Evolutionary conservation across 2,113 vertebrate genomes (phyloP).

Genomic region (Oncorhynchus clarkii): DNA sequence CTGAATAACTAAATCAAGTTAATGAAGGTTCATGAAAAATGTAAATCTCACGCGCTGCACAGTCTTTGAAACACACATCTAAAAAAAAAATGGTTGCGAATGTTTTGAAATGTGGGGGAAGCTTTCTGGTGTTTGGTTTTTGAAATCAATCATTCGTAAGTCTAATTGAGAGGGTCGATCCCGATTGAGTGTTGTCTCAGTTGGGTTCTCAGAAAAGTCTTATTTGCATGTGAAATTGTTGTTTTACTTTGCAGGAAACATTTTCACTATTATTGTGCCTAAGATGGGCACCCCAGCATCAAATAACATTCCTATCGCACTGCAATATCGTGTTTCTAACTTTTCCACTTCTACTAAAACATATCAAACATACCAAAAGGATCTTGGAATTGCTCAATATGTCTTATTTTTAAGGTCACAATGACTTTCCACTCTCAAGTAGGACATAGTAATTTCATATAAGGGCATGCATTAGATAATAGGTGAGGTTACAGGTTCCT

Average conservation of each 20-base stretch:
- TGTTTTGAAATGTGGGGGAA: not conserved
- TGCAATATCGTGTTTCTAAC: too few relatives aligned
- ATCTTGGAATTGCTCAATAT: too few relatives aligned
- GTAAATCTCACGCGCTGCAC: not conserved
- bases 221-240: not conserved
- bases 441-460: too few relatives aligned
- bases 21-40: slow-evolving; percentile 6
- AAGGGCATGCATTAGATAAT: too few relatives aligned
- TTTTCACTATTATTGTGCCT: too few relatives aligned
- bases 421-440: too few relatives aligned
- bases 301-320: too few relatives aligned
- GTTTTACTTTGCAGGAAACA: not conserved
- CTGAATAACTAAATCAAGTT: slow-evolving; percentile 11
- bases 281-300: too few relatives aligned
- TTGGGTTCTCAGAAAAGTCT: not conserved
- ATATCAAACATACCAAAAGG: too few relatives aligned
- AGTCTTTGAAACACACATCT: not conserved
- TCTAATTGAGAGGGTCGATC: slow-evolving; percentile 20
- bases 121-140: slow-evolving; percentile 35
- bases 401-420: too few relatives aligned
- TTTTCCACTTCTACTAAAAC: too few relatives aligned
- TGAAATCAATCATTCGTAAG: slow-evolving; percentile 41
- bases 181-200: slow-evolving; percentile 31
- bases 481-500: too few relatives aligned
- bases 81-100: not conserved